These are phyloP conservation scores for Pungitius pungitius DNA, from an alignment of 2,113 vertebrate species.

Conservation along the genomic window DNA sequence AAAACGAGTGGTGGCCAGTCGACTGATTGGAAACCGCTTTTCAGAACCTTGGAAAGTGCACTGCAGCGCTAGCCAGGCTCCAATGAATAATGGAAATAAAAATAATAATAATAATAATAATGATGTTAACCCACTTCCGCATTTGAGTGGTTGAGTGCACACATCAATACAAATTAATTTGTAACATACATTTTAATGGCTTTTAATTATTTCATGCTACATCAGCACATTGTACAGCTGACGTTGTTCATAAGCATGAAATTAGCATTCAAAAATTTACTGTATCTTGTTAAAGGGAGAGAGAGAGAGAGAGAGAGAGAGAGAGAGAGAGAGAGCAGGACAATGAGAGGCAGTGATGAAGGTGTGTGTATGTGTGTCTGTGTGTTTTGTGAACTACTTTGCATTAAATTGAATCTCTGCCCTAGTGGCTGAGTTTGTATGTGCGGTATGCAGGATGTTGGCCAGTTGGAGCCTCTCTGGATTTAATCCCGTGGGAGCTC, in stretches of 20 bases:
- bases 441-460: constrained; percentile 7
- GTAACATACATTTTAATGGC: constrained; percentile 66
- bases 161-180: constrained; percentile 72
- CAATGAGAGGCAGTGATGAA: background rate
- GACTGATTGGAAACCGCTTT: constrained; percentile 48
- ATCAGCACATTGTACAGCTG: constrained; percentile 62
- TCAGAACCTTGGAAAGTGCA: constrained; percentile 68
- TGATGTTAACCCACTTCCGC: constrained; percentile 40
- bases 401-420: constrained; percentile 30
- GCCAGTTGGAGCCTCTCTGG: background rate
- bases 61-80: background rate
- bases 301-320: constrained; percentile 26
- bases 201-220: constrained; percentile 73
- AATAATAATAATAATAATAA: constrained; percentile 23
- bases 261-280: constrained; percentile 67
- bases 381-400: constrained; percentile 17
- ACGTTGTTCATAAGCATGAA: constrained; percentile 63
- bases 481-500: background rate
- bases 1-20: constrained; percentile 23
- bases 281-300: constrained; percentile 39
- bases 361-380: background rate
- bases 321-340: constrained; percentile 11
- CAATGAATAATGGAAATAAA: constrained; percentile 18
- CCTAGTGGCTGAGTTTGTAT: constrained; percentile 15
- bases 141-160: constrained; percentile 51